Conservation (phyloP, 2,888 invertebrate species). For the Rhaphigaster nebulosa region DNA sequence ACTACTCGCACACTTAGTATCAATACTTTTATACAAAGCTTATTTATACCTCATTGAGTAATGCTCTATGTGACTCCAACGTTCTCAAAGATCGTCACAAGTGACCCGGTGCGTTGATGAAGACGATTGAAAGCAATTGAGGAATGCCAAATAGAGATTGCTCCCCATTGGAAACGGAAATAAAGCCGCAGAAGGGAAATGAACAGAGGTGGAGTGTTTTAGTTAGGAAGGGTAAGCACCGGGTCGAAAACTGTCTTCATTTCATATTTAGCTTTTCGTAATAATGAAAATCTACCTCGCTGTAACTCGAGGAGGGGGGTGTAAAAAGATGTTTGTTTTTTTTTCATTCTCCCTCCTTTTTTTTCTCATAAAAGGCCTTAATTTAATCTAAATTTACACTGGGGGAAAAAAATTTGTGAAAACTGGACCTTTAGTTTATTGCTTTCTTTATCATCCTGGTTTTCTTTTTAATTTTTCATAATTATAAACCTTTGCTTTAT, state of each 20-base stretch:
- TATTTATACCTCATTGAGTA: no score
- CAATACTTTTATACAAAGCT: no score
- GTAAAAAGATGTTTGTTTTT: background rate
- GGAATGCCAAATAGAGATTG: constrained; percentile 3
- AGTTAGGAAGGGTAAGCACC: background rate
- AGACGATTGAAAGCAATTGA: constrained; percentile 26
- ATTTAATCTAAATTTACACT: constrained; percentile 20
- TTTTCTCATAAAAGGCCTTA: background rate
- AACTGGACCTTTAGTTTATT: background rate
- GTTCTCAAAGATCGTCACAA: background rate
- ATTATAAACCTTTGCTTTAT: background rate
- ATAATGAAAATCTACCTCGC: constrained; percentile 6
- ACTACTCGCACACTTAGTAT: no score
- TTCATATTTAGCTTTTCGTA: constrained; percentile 11
- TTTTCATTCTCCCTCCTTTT: background rate
- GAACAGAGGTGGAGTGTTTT: background rate
- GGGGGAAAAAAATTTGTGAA: background rate
- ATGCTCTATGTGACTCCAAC: no score
- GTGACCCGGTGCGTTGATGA: background rate
- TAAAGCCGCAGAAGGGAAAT: constrained; percentile 23
- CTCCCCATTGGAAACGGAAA: constrained; percentile 1
- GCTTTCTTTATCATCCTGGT: background rate
- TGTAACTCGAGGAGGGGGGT: background rate
- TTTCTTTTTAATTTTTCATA: background rate
- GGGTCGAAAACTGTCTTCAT: constrained; percentile 9